Base-by-base conservation (phyloP, 2,888 invertebrate species). In the Lacanobia wlatinum region DNA sequence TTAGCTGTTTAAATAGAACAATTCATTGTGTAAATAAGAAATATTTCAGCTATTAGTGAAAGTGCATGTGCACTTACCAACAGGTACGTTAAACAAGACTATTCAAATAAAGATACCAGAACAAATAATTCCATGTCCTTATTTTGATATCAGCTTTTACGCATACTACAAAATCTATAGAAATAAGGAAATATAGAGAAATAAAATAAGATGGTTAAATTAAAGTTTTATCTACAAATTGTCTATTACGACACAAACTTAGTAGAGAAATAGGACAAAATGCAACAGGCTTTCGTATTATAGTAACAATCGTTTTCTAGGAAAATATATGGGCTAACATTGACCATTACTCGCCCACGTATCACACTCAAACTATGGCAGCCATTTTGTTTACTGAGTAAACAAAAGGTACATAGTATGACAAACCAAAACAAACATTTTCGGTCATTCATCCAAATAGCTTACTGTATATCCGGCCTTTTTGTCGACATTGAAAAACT, bases 311-410 rank as follows among this genome's bases (percentile, higher is more conserved):
- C 89, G 89, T 85, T 90, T 86, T 78, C 83, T 87, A 87, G 84
- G 89, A 90, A 91, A 91, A 90, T 91, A 92, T 89, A 86, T 78
- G 21, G 78, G 83, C 72, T 84, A 87, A 81, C 85, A 90, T 90
- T 86, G 85, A 85, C 87, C 84, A 89, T 90, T 89, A 90, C 66
- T 76, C 92, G 88, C 93, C 93, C 90, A 94, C 93, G 88, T 84
- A 81, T 77, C 50, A 82, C 64, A 85, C 87, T 87, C 82, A 87
- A 84, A 84, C 81, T 83, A 80, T 80, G 78, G 80, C 84, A 78
- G 76, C 84, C n/a, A 83, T 87, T 82, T 84, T 87, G 87, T 84
- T 84, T 78, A 81, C 71, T 78, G 76, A 86, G 38, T 34, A 59
- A 69, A 68, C 23, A 55, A n/a, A 68, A 65, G 46, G 46, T 55